A percentile compares a stretch with the other conserved stretches of the same genome.
phyloP scores from a whole-genome alignment of 2,888 invertebrate species.

The Aporophyla nigra region DNA sequence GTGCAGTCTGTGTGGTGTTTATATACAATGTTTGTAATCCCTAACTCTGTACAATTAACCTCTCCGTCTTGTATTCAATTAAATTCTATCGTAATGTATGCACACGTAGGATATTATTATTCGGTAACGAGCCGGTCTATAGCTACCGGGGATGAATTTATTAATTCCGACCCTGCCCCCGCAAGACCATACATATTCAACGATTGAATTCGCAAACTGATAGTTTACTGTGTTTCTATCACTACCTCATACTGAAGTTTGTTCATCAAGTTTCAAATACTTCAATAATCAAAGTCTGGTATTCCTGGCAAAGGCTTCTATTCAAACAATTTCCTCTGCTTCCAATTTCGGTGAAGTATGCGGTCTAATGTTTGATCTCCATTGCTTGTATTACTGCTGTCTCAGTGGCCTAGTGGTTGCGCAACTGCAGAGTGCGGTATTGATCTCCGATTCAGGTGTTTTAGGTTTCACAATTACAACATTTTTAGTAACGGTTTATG shows the following conservation, averaged over 20 bases:
- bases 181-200: constrained; percentile 12
- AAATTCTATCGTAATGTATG: neutral
- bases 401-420: neutral
- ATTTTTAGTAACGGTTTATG: neutral
- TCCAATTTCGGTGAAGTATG: neutral
- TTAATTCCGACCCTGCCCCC: neutral
- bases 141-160: neutral
- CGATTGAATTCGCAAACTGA: neutral
- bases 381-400: neutral
- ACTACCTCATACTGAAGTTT: neutral
- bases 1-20: neutral
- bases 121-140: neutral
- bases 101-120: constrained; percentile 13
- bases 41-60: neutral
- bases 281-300: neutral
- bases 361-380: neutral
- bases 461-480: neutral
- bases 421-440: too few relatives aligned
- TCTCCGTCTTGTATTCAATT: constrained; percentile 2
- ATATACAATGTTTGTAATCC: neutral
- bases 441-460: neutral
- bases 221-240: neutral
- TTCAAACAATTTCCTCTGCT: neutral
- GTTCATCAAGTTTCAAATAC: constrained; percentile 1
- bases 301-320: neutral